Conservation (phyloP, 2,113 vertebrate genomes). For the Plestiodon gilberti region DNA sequence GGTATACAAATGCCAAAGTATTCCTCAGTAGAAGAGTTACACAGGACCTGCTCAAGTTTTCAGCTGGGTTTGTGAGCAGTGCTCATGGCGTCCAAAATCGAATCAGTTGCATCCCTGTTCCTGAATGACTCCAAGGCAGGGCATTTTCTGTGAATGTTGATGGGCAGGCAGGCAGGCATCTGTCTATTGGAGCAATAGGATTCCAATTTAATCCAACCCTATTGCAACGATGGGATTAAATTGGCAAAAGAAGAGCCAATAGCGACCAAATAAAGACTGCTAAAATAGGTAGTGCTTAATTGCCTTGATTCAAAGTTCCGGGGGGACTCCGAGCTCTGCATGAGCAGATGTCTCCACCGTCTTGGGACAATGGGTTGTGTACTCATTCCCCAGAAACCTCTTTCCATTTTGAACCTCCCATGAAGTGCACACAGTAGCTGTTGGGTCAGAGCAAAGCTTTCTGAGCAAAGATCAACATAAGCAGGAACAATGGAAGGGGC, state of each 20-base stretch:
- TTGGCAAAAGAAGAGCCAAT: neutral
- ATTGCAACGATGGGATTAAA: neutral
- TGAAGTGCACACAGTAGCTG: neutral
- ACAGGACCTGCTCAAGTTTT: neutral
- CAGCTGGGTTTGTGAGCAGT: neutral
- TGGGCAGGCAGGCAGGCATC: no score
- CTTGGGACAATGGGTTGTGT: no score
- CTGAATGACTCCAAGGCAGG: neutral
- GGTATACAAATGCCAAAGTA: no score
- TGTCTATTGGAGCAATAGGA: no score
- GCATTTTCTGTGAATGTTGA: no score
- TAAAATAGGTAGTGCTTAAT: neutral
- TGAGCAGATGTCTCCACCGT: neutral
- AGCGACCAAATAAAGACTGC: neutral
- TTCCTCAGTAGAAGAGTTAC: neutral
- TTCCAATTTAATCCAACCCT: no score
- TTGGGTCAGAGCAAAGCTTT: no score
- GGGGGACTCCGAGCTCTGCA: neutral
- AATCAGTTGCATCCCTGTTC: neutral
- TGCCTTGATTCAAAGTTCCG: neutral
- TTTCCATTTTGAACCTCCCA: neutral
- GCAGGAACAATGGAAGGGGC: neutral
- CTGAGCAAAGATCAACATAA: neutral
- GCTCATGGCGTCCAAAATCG: neutral
- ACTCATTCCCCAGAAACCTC: no score